Percentiles rank a stretch among this genome's conserved stretches.
Evolutionary conservation across 2,888 invertebrate species (phyloP).

Genomic region (Tridacna crocea): DNA sequence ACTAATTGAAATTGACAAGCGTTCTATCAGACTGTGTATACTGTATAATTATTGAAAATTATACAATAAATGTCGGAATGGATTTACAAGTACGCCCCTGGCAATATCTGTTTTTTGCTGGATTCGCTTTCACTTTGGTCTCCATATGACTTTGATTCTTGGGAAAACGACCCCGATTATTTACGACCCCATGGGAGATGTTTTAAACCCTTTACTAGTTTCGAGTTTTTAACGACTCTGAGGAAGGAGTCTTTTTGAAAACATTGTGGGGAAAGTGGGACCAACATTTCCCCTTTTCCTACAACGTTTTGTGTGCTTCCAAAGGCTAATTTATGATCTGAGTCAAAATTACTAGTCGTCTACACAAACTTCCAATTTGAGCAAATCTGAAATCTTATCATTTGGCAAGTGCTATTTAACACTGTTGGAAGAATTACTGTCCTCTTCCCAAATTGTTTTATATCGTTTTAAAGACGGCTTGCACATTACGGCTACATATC

Average conservation of each 20-base stretch:
- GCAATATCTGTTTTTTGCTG: not conserved
- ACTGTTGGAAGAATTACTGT: too few relatives aligned
- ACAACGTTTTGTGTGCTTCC: too few relatives aligned
- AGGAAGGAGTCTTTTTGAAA: not conserved
- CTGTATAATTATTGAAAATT: constrained; percentile 17
- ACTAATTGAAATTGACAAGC: constrained; percentile 1
- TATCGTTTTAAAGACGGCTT: not conserved
- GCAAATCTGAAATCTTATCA: too few relatives aligned
- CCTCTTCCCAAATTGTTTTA: too few relatives aligned
- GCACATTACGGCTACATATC: not conserved
- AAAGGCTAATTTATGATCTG: too few relatives aligned
- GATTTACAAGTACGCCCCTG: not conserved
- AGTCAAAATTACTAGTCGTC: too few relatives aligned
- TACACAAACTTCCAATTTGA: too few relatives aligned
- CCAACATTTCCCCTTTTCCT: too few relatives aligned
- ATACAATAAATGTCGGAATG: constrained; percentile 7
- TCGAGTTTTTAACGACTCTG: too few relatives aligned
- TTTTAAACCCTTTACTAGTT: too few relatives aligned
- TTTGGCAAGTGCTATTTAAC: too few relatives aligned
- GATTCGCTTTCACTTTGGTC: not conserved
- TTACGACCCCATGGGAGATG: not conserved
- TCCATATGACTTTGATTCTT: not conserved
- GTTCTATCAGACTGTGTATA: not conserved
- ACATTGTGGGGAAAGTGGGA: not conserved
- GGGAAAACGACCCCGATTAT: not conserved